phyloP scores from a whole-genome alignment of 2,797 vertebrate genomes.

The Mus caroli region DNA sequence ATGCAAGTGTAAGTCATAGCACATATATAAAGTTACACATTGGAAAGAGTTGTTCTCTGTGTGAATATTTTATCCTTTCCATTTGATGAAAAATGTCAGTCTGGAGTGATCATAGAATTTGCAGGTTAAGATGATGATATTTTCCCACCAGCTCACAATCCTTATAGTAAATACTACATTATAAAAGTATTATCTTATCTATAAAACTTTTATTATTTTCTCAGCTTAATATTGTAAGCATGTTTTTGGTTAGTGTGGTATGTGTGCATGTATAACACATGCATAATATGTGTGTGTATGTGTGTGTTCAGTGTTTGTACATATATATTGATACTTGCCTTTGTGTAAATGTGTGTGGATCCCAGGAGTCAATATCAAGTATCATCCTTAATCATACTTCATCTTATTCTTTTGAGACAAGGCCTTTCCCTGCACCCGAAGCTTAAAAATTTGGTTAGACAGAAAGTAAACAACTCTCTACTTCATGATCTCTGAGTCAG shows the following conservation, averaged over 20 bases:
- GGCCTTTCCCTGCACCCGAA: neutral
- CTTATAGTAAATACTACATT: neutral
- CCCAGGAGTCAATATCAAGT: neutral
- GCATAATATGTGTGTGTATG: no score
- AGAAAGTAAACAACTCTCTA: no score
- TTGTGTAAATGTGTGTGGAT: neutral
- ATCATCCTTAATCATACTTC: neutral
- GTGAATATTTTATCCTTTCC: neutral
- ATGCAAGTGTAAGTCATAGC: neutral
- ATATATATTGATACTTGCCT: neutral
- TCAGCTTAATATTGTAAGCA: neutral
- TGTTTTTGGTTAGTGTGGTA: neutral
- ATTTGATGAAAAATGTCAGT: conserved; percentile 17
- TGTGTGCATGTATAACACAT: neutral
- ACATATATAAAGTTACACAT: neutral
- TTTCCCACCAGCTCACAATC: neutral
- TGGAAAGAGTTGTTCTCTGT: neutral
- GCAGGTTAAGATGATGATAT: neutral
- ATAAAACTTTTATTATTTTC: conserved; percentile 36
- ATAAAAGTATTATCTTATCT: neutral
- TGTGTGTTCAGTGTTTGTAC: neutral
- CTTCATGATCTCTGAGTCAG: no score
- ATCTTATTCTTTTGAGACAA: neutral
- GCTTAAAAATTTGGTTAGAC: neutral
- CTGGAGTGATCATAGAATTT: neutral